phyloP scores from a whole-genome alignment of 2,888 invertebrate genomes.

The Euplagia quadripunctaria region DNA sequence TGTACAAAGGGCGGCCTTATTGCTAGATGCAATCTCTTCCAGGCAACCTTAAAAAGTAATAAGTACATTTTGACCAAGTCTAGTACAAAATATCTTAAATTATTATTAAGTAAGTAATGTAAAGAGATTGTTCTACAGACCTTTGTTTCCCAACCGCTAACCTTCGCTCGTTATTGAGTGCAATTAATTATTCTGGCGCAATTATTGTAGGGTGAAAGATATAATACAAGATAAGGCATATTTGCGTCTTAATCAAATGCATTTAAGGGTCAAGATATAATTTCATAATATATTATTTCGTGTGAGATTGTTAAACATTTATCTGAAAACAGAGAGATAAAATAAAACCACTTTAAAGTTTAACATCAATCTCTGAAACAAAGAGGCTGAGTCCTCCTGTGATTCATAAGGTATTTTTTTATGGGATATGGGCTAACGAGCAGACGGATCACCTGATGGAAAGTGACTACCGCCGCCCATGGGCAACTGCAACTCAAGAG shows the following conservation, averaged over 20 bases:
- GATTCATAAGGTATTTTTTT: too few species aligned
- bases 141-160: neutral
- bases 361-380: too few species aligned
- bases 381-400: too few species aligned
- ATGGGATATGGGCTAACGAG: too few species aligned
- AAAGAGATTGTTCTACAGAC: neutral
- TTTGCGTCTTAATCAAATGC: neutral
- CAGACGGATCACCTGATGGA: too few species aligned
- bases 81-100: neutral
- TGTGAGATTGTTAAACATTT: neutral
- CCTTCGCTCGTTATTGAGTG: neutral
- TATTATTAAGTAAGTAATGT: neutral
- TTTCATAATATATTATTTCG: neutral
- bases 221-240: neutral
- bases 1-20: too few species aligned
- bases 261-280: neutral
- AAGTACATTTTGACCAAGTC: neutral
- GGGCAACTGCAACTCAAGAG: too few species aligned
- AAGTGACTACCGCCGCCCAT: too few species aligned
- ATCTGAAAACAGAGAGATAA: neutral
- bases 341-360: too few species aligned
- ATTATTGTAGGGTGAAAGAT: neutral
- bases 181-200: neutral
- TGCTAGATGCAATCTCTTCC: too few species aligned
- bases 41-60: too few species aligned